These are phyloP conservation scores for Philopotamus ludificatus DNA, from an alignment of 1,140 invertebrate species.

Conservation along the genomic window DNA sequence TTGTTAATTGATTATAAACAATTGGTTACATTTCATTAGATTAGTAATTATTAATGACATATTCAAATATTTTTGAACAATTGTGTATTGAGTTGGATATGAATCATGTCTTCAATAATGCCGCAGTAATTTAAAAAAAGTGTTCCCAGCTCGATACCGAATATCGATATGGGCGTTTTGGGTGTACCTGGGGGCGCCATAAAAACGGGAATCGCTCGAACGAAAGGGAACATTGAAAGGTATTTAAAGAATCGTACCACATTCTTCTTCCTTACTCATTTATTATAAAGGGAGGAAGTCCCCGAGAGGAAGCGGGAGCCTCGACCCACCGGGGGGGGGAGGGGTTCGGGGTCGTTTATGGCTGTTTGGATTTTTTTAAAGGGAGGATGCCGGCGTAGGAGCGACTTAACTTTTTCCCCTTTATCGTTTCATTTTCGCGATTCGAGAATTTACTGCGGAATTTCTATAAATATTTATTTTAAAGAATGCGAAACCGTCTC, in stretches of 20 bases:
- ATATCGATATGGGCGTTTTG: slow-evolving; percentile 36
- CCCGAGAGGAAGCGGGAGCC: slow-evolving; percentile 3
- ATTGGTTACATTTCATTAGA: no score
- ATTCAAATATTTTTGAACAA: no score
- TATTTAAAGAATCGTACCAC: slow-evolving; percentile 41
- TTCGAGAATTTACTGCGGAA: slow-evolving; percentile 40
- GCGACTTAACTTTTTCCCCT: slow-evolving; percentile 42
- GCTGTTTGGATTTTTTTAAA: slow-evolving; percentile 41
- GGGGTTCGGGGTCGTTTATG: slow-evolving; percentile 35
- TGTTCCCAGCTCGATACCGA: slow-evolving; percentile 33
- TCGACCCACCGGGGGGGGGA: slow-evolving; percentile 6
- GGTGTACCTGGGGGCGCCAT: background rate
- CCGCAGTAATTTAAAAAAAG: slow-evolving; percentile 23
- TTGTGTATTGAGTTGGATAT: no score
- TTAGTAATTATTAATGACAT: no score
- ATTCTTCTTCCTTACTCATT: slow-evolving; percentile 42
- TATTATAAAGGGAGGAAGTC: slow-evolving; percentile 37
- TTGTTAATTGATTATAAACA: no score
- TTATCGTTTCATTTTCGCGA: slow-evolving; percentile 43
- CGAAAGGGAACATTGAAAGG: slow-evolving; percentile 39
- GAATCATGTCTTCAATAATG: no score
- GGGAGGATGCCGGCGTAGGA: slow-evolving; percentile 30
- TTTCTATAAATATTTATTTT: slow-evolving; percentile 42
- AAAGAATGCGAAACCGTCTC: background rate
- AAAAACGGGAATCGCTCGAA: slow-evolving; percentile 31